Evolutionary conservation across 2,888 invertebrate genomes (phyloP), one percentile per base, ranked within the genome.

Genomic region (Trimorus sp.): DNA sequence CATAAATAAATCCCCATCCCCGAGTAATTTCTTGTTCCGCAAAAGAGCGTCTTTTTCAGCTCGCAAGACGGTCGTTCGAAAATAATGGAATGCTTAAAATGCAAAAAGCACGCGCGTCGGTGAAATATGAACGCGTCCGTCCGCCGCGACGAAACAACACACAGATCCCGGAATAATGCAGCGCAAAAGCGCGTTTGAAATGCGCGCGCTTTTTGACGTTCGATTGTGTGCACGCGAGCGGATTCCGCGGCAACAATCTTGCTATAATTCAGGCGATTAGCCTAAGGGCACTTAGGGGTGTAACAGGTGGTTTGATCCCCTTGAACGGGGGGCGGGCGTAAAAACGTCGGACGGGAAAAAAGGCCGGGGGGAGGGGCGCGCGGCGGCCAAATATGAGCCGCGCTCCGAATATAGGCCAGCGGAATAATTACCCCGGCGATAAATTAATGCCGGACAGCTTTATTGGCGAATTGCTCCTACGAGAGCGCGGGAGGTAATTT

Each of bases 231-330:
- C 73, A 83, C 83, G 83, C 79, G 83, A 79, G 79, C 51, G 76
- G 83, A 83, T 83, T 77, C 77, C 56, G 69, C 26, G 60, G 68
- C 75, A 77, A 79, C 79, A 77, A 79, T 79, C 83, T 83, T 79
- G 83, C 79, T 80, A 83, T 83, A 83, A 83, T 83, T 80, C 83
- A 80, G 65, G 79, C 83, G 83, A 83, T 83, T 83, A 83, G 83
- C 83, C 83, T 83, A 83, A 83, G 83, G 83, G 83, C 77, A 83
- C 83, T 83, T 80, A 80, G 77, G 79, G 76, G 83, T 77, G 83
- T 83, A 83, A 83, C 83, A 83, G 83, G 83, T 83, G 83, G 83
- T 83, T 83, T 76, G 74, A 79, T 74, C 77, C 79, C 69, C 83
- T 79, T 59, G 77, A 83, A 77, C 73, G 68, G 60, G 69, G 79